Evolutionary conservation across 2,888 invertebrate species (phyloP).

Genomic region (Atherix ibis): DNA sequence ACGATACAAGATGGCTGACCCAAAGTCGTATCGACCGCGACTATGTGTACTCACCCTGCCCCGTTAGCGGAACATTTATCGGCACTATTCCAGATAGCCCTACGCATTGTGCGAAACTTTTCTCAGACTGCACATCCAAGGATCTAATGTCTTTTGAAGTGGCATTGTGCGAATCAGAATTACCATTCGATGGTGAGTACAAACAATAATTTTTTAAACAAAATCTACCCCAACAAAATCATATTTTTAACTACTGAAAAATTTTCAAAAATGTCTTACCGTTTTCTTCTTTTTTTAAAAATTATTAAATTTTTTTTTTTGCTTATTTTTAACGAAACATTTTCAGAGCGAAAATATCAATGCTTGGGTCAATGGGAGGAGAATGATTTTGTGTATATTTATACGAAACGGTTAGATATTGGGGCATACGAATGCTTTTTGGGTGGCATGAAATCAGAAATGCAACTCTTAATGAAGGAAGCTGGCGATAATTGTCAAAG

Average conservation of each 20-base stretch:
- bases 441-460: slow-evolving; percentile 38
- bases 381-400: slow-evolving; percentile 43
- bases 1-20: slow-evolving; percentile 41
- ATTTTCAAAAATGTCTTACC: too few species aligned
- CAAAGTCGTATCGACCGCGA: slow-evolving; percentile 36
- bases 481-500: slow-evolving; percentile 48
- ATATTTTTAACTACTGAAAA: too few species aligned
- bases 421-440: slow-evolving; percentile 49
- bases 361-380: slow-evolving; percentile 53
- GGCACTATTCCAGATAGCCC: slow-evolving; percentile 44
- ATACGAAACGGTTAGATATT: slow-evolving; percentile 45
- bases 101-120: slow-evolving; percentile 45
- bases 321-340: slow-evolving; percentile 3
- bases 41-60: slow-evolving; percentile 36
- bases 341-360: slow-evolving; percentile 43
- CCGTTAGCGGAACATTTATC: slow-evolving; percentile 47
- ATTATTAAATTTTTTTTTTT: background rate
- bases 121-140: slow-evolving; percentile 46
- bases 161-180: slow-evolving; percentile 40
- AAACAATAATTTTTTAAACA: too few species aligned
- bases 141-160: slow-evolving; percentile 52
- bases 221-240: too few species aligned
- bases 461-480: slow-evolving; percentile 47
- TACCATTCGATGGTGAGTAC: slow-evolving; percentile 43
- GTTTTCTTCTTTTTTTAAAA: background rate